Evolutionary conservation across 2,888 invertebrate genomes (phyloP), one percentile per base, ranked within the genome.

Genomic region (Blomia tropicalis): DNA sequence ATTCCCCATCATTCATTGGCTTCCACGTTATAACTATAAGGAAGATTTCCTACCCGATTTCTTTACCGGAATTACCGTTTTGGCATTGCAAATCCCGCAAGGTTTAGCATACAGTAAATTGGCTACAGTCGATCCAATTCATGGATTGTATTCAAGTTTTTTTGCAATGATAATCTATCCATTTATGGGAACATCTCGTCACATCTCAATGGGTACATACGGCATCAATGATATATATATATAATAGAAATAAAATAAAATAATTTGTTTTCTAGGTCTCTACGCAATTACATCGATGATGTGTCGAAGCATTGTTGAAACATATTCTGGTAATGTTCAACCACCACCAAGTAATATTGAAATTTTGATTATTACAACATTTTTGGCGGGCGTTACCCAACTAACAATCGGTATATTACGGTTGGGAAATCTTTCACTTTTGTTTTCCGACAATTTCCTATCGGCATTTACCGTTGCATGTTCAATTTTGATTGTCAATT

Each of bases 51-150:
- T 83, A 0, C 79, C 81, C 11, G 91, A 92, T 75, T 69, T 87
- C 54, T 79, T 88, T 5, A 82, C 88, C 0, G 92, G 91, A 0
- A 79, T 86, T 27, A 91, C 91, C 0, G 85, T 90, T 0, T 88
- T 86, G n/a, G 80, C 89, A 32, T 85, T 89, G 84, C 86, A 89
- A 70, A 86, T 89, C 73, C 88, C 89, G 0, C 89, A 89, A 79
- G 88, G 87, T 62, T 77, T 78, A 77, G 78, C 78, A 0, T 79
- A 79, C 69, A 77, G 77, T 19, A 72, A 76, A 68, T 69, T 79
- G 67, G 76, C 77, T 2, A 73, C 72, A 2, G 70, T 78, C 3
- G 72, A 73, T 2, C 77, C 78, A 2, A 74, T 78, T 22, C 74
- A 72, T 68, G 81, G 80, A 7, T 74, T 81, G 36, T 89, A 89